Evolutionary conservation across 2,888 invertebrate species (phyloP).

Genomic region (Pantelozetes paolii): DNA sequence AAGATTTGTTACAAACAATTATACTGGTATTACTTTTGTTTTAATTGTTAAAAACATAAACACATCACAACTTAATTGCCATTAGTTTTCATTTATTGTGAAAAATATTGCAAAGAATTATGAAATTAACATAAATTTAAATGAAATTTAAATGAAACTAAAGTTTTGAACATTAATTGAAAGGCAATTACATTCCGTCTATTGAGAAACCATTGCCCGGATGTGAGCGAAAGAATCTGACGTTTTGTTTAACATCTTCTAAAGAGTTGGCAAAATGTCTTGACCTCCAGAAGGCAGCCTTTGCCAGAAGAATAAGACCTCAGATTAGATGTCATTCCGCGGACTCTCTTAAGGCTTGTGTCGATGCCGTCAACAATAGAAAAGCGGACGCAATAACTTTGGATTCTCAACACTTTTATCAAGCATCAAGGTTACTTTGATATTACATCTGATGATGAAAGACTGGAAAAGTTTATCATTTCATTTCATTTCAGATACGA

Average conservation of each 20-base stretch:
- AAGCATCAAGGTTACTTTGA: slow-evolving; percentile 63
- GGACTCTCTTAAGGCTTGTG: slow-evolving; percentile 63
- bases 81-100: too few species aligned
- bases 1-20: too few species aligned
- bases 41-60: too few species aligned
- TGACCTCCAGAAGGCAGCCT: slow-evolving; percentile 66
- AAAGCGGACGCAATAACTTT: slow-evolving; percentile 68
- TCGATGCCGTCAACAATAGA: slow-evolving; percentile 63
- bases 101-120: too few species aligned
- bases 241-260: slow-evolving; percentile 65
- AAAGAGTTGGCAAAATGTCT: slow-evolving; percentile 70
- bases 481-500: slow-evolving; percentile 27
- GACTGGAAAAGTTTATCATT: slow-evolving; percentile 14
- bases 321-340: slow-evolving; percentile 70
- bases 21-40: too few species aligned
- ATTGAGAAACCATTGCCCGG: slow-evolving; percentile 50
- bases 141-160: too few species aligned
- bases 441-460: too few species aligned
- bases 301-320: slow-evolving; percentile 73
- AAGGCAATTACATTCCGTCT: slow-evolving; percentile 53
- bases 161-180: too few species aligned
- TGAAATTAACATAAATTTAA: too few species aligned
- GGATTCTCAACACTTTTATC: slow-evolving; percentile 66
- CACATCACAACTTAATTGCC: too few species aligned
- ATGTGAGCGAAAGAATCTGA: slow-evolving; percentile 50